Base-by-base conservation (phyloP, 2,888 invertebrate species). In the Lordiphosa andalusiaca region DNA sequence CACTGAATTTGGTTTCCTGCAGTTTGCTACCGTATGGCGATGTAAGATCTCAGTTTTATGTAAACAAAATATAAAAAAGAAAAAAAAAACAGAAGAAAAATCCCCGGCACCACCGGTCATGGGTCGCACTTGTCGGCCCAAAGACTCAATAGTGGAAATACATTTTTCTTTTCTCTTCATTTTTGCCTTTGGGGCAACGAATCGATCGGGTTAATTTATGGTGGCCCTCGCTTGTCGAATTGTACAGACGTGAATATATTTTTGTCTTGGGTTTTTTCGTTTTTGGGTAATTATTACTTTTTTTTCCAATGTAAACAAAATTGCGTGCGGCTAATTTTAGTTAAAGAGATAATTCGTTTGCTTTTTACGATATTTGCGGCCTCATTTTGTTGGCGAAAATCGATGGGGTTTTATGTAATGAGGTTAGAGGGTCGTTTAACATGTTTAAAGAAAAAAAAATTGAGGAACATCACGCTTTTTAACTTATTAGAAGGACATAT, bases 221-320 rank as follows among this genome's bases (percentile, higher is more conserved):
- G 13, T 33, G 46, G 46, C 46, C 46, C 46, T 47, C 46, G 46
- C 35, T 36, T 47, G 46, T 47, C 46, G 33, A n/a, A 33, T 47
- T 35, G 46, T 47, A 30, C 44, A 44, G 30, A 44, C 44, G 38
- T 33, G 25, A 44, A 67, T 67, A 78, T 72, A 30, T 30, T 30
- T 30, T 30, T 30, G 30, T 78, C 83, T 70, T 70, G 46, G 38
- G 47, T 44, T 78, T 75, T 50, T 60, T 65, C 67, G 64, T 76
- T 73, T 73, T 77, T 68, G 77, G 84, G 76, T 86, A 86, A 85
- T 87, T 86, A 87, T 86, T 87, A 83, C 83, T 84, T 84, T 60
- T 69, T 69, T 66, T 16, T 47, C 54, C 67, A 60, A 50, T 69
- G 72, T 83, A 82, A 82, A 82, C 81, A 82, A 69, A 55, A 1